These are phyloP conservation scores for Patella depressa DNA, from an alignment of 2,888 invertebrate genomes.

Conservation along the genomic window DNA sequence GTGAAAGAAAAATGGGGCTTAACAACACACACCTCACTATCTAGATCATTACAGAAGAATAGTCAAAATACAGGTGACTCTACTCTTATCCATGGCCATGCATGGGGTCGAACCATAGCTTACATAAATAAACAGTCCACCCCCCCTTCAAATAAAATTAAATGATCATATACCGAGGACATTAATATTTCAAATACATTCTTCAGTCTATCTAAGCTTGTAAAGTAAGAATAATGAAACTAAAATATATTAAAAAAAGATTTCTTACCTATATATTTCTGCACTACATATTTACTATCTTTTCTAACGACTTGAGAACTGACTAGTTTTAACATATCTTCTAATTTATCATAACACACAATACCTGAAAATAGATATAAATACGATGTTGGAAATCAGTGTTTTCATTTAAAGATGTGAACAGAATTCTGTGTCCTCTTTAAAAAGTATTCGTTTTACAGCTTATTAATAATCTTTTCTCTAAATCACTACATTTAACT, in stretches of 20 bases:
- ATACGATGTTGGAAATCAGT: background rate
- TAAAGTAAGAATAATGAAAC: no score
- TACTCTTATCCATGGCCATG: background rate
- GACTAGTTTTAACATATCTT: slow-evolving; percentile 81
- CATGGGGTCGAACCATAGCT: no score
- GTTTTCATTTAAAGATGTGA: background rate
- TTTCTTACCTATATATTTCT: slow-evolving; percentile 90
- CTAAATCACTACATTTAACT: background rate
- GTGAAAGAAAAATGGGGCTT: background rate
- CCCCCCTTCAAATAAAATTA: no score
- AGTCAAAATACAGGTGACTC: background rate
- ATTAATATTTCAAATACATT: no score
- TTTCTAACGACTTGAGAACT: slow-evolving; percentile 73
- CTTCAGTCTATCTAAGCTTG: no score
- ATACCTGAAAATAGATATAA: slow-evolving; percentile 77
- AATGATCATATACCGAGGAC: no score
- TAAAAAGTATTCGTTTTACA: no score
- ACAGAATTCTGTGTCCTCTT: no score
- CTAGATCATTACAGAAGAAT: background rate
- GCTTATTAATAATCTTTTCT: background rate
- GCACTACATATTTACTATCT: slow-evolving; percentile 82
- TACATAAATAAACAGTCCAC: no score
- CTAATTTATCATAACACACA: slow-evolving; percentile 86
- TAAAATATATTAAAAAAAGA: no score
- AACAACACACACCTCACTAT: background rate